Percentiles rank a stretch among this genome's conserved stretches.
Conservation (phyloP, 2,888 invertebrate species). For the Malthinus flaveolus region DNA sequence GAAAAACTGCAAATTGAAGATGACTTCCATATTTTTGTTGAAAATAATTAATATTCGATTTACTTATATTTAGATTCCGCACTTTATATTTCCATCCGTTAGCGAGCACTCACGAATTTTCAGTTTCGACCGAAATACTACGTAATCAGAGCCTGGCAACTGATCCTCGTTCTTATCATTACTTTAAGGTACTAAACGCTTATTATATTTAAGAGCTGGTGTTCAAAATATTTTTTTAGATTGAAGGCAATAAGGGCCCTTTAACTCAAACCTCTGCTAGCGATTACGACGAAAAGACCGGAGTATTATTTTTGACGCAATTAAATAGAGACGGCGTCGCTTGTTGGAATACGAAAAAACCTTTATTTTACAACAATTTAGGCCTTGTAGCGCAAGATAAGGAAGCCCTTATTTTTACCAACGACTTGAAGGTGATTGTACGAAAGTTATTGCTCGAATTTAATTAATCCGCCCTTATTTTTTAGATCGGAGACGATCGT, state of each 20-base stretch:
- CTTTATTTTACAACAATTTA: slow-evolving; percentile 67
- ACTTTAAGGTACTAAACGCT: slow-evolving; percentile 63
- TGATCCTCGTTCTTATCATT: slow-evolving; percentile 67
- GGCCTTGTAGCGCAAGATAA: slow-evolving; percentile 70
- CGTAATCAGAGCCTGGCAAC: slow-evolving; percentile 73
- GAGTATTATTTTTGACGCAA: slow-evolving; percentile 77
- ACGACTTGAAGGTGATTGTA: slow-evolving; percentile 69
- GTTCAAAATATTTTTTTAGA: slow-evolving; percentile 46
- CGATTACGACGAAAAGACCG: slow-evolving; percentile 68
- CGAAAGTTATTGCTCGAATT: neutral
- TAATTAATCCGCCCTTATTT: slow-evolving; percentile 17
- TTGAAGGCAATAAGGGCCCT: slow-evolving; percentile 72
- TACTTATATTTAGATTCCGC: slow-evolving; percentile 60
- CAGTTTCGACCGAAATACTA: slow-evolving; percentile 73
- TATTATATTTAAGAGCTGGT: neutral
- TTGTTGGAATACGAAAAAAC: slow-evolving; percentile 77
- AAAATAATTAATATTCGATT: no score
- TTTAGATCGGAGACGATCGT: slow-evolving; percentile 64
- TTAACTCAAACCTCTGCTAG: slow-evolving; percentile 76
- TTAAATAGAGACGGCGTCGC: slow-evolving; percentile 76
- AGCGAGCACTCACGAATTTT: slow-evolving; percentile 79
- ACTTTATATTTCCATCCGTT: slow-evolving; percentile 82
- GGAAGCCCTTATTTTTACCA: slow-evolving; percentile 73
- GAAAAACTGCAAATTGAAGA: no score
- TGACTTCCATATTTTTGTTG: neutral